These are phyloP conservation scores for Calameuta idolon DNA, from an alignment of 2,888 invertebrate species.

Conservation along the genomic window DNA sequence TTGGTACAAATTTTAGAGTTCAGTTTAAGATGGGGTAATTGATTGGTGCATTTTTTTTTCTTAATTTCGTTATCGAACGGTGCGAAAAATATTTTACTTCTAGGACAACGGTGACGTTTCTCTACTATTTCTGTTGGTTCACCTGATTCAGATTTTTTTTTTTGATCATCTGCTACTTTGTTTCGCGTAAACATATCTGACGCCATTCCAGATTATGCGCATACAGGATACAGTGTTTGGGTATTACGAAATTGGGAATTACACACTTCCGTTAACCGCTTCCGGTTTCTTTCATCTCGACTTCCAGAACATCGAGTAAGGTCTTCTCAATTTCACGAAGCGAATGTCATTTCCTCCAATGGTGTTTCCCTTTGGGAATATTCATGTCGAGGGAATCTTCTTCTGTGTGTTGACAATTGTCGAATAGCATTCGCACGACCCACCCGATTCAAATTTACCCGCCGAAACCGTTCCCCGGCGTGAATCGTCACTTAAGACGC, in stretches of 20 bases:
- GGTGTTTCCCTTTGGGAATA: neutral
- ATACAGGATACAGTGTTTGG: neutral
- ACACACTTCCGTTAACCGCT: slow-evolving; percentile 63
- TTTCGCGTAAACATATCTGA: too few species aligned
- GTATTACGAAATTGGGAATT: slow-evolving; percentile 64
- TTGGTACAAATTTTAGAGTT: too few species aligned
- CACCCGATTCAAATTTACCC: neutral
- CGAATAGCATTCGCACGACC: neutral
- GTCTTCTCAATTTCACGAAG: neutral
- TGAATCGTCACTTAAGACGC: slow-evolving; percentile 40
- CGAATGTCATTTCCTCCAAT: neutral
- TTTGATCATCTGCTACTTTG: too few species aligned
- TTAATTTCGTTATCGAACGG: too few species aligned
- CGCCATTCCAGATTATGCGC: too few species aligned
- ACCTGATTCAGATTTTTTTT: too few species aligned
- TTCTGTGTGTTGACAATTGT: neutral
- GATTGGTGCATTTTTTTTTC: too few species aligned
- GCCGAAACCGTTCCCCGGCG: slow-evolving; percentile 11
- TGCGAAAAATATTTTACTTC: too few species aligned
- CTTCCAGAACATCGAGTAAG: neutral
- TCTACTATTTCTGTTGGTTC: too few species aligned
- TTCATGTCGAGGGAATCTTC: neutral
- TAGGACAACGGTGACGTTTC: too few species aligned
- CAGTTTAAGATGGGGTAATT: too few species aligned
- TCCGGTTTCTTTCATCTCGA: slow-evolving; percentile 18